Evolutionary conservation across 1,140 invertebrate species (phyloP).

Genomic region (Cryptotermes secundus): DNA sequence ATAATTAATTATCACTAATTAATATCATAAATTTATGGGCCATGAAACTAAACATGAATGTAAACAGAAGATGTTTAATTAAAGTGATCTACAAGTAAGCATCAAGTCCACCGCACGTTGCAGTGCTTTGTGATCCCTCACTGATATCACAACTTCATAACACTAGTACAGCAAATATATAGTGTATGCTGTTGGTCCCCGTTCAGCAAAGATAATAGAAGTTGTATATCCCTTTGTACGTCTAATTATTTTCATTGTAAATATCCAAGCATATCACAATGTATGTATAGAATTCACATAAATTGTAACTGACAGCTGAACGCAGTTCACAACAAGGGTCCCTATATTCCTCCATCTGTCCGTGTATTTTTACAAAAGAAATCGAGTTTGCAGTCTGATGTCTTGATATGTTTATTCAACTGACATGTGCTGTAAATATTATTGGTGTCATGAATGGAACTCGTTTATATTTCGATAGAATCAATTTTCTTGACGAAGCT

Average conservation of each 20-base stretch:
- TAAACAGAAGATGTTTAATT: too few relatives aligned
- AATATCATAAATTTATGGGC: background rate
- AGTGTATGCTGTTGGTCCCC: too few relatives aligned
- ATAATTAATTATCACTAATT: background rate
- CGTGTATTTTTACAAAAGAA: background rate
- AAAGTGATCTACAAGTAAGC: too few relatives aligned
- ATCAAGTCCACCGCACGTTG: too few relatives aligned
- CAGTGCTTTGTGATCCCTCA: too few relatives aligned
- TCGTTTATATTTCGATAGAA: background rate
- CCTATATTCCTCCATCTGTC: background rate
- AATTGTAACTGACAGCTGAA: background rate
- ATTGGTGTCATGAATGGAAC: background rate
- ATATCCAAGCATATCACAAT: background rate
- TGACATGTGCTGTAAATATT: background rate
- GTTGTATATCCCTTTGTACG: too few relatives aligned
- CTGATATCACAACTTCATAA: too few relatives aligned
- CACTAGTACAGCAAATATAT: too few relatives aligned
- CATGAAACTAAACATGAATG: too few relatives aligned
- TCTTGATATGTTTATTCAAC: background rate
- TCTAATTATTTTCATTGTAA: background rate
- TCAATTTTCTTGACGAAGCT: background rate
- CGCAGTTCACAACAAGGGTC: background rate
- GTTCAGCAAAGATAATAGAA: too few relatives aligned
- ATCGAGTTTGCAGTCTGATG: background rate
- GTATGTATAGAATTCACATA: background rate